Base-by-base conservation (phyloP, 92 coral and sea anemone species). In the Bergia sp. region DNA sequence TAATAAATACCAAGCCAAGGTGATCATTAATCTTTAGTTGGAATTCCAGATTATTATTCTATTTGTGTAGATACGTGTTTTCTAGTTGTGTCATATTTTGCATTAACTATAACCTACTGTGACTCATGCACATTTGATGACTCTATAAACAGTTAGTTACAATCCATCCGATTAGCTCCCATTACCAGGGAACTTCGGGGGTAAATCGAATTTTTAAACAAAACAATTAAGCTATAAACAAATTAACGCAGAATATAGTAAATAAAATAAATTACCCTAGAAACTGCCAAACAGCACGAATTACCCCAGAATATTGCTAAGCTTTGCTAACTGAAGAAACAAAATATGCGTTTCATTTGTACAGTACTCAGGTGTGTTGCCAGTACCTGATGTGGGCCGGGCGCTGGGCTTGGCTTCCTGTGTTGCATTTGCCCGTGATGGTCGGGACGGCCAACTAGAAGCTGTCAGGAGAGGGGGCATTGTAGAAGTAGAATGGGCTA, bases 371-470 rank as follows among this genome's bases (percentile, higher is more conserved):
- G 15, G 67, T 61, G 29, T 76, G 80, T 12, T n/a, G 2, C 18
- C 29, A 39, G 53, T 76, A 84, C 87, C 87, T 84, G 87, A 84
- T 13, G 23, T 23, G 42, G 87, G 55, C 8, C 42, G 23, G 53
- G 66, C 20, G 39, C 61, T 84, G 44, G 76, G 43, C 37, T 10
- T n/a, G 43, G 43, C 36, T 83, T 44, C 87, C 7, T 3, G 10
- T 42, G 64, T 16, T 53, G 55, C 37, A 36, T 72, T 80, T 55
- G 69, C 11, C 29, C 29, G 29, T 12, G 45, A 37, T 13, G 71
- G 71, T 72, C 42, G 82, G 3, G 16, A 4, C 57, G n/a, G 42
- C 55, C 58, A 5, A 69, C 58, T 40, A 2, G 20, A 8, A 44
- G 87, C n/a, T 15, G 87, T 43, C 21, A 21, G 21, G 3, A 9